Evolutionary conservation across 2,888 invertebrate species (phyloP).

Genomic region (Cheilosia variabilis): DNA sequence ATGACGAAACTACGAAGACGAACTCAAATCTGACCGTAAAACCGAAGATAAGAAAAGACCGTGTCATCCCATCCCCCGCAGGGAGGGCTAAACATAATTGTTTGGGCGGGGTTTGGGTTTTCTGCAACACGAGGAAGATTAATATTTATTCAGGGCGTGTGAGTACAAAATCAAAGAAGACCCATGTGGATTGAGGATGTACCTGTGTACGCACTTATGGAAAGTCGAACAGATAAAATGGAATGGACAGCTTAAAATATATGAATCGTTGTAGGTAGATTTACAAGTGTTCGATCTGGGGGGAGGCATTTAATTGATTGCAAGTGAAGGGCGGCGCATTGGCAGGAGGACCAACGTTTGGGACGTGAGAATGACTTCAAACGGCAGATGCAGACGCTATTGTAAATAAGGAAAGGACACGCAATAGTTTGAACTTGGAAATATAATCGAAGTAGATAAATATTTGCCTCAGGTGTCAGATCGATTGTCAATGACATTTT

Average conservation of each 20-base stretch:
- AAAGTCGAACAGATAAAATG: conserved; percentile 32
- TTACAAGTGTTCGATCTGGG: conserved; percentile 11
- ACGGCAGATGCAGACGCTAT: too few species aligned
- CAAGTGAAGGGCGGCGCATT: neutral
- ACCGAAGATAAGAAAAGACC: conserved; percentile 60
- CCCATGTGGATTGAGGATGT: conserved; percentile 34
- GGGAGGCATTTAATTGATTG: conserved; percentile 1
- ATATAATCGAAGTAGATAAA: too few species aligned
- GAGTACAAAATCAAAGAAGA: conserved; percentile 37
- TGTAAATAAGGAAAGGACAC: too few species aligned
- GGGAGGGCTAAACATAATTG: conserved; percentile 40
- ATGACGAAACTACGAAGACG: conserved; percentile 8
- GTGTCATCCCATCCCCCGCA: conserved; percentile 34
- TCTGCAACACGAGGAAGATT: conserved; percentile 27
- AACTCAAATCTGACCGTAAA: conserved; percentile 53
- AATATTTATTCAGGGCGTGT: conserved; percentile 60
- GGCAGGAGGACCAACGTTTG: too few species aligned
- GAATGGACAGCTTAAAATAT: conserved; percentile 20
- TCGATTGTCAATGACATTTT: too few species aligned
- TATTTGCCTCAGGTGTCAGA: too few species aligned
- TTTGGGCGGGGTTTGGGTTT: conserved; percentile 17
- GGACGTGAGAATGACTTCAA: too few species aligned
- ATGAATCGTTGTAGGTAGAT: too few species aligned
- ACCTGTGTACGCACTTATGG: neutral
- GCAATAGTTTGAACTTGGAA: too few species aligned